Conservation (phyloP, 2,113 vertebrate species). For the Laticauda colubrina region DNA sequence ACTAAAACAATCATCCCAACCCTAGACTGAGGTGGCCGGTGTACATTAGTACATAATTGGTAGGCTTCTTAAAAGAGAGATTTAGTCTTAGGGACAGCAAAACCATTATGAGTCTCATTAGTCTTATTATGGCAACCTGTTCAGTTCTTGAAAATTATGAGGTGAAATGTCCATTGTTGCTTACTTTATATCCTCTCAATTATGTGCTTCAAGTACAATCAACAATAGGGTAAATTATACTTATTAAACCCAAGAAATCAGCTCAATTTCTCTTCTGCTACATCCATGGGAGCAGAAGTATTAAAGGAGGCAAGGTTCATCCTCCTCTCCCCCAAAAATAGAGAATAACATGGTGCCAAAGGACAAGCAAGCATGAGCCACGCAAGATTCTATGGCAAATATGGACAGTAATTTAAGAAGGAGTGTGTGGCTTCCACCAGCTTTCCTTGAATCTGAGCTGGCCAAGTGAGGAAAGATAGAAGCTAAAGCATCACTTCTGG, state of each 20-base stretch:
- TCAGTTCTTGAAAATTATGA: not conserved
- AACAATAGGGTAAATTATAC: not conserved
- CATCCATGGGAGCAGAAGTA: not conserved
- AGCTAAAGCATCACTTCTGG: not conserved
- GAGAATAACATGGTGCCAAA: not conserved
- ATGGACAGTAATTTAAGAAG: not conserved
- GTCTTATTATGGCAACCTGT: not conserved
- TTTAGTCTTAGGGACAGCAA: not conserved
- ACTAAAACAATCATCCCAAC: not conserved
- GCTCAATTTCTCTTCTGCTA: not conserved
- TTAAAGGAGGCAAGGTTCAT: not conserved
- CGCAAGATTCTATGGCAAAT: conserved; percentile 7
- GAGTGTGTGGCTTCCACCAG: not conserved
- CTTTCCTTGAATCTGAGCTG: not conserved
- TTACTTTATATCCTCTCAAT: not conserved
- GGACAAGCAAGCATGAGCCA: not conserved
- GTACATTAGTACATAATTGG: not conserved
- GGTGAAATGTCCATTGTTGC: not conserved
- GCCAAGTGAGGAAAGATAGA: not conserved
- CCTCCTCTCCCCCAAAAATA: not conserved
- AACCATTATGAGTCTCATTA: not conserved
- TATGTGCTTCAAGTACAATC: not conserved
- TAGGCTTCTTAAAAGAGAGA: not conserved
- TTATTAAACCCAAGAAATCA: not conserved
- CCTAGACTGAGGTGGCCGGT: not conserved